Evolutionary conservation across 2,113 vertebrate species (phyloP).

Genomic region (Coryphaenoides rupestris): DNA sequence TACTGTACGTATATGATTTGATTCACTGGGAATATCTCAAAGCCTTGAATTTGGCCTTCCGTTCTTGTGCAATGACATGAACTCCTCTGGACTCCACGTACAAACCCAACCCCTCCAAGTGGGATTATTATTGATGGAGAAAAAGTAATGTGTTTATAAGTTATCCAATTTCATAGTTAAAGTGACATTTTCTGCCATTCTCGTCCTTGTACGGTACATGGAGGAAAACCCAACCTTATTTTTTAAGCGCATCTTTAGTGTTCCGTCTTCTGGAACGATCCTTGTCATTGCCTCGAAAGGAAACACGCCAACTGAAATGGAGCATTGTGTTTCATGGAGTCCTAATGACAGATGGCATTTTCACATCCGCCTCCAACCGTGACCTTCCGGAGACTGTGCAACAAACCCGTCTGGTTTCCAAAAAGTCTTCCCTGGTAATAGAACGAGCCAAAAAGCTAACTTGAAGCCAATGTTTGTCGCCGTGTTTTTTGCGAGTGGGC

Average conservation of each 20-base stretch:
- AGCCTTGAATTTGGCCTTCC: conserved; percentile 33
- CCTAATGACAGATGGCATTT: conserved; percentile 73
- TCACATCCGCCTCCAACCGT: conserved; percentile 55
- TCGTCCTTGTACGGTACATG: conserved; percentile 15
- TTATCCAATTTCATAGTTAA: conserved; percentile 17
- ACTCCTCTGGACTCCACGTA: conserved; percentile 21
- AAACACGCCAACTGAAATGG: conserved; percentile 61
- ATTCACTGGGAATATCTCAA: conserved; percentile 14
- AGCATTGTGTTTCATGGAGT: conserved; percentile 66
- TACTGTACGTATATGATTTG: background rate
- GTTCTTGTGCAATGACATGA: conserved; percentile 20
- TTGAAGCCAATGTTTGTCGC: conserved; percentile 12
- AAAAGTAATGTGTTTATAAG: background rate
- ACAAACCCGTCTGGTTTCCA: conserved; percentile 51
- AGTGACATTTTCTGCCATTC: conserved; percentile 13
- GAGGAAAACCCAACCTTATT: conserved; percentile 41
- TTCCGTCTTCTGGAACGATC: conserved; percentile 66
- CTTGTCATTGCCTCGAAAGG: conserved; percentile 58
- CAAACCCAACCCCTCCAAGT: conserved; percentile 10
- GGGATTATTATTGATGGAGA: background rate
- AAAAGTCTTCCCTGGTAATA: conserved; percentile 37
- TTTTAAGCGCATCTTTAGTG: conserved; percentile 60
- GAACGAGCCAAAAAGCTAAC: conserved; percentile 28
- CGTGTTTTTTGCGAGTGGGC: conserved; percentile 7
- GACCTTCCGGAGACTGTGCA: conserved; percentile 51